Base-by-base conservation (phyloP, 2,888 invertebrate genomes). In the Hypselothyrea guttata region DNA sequence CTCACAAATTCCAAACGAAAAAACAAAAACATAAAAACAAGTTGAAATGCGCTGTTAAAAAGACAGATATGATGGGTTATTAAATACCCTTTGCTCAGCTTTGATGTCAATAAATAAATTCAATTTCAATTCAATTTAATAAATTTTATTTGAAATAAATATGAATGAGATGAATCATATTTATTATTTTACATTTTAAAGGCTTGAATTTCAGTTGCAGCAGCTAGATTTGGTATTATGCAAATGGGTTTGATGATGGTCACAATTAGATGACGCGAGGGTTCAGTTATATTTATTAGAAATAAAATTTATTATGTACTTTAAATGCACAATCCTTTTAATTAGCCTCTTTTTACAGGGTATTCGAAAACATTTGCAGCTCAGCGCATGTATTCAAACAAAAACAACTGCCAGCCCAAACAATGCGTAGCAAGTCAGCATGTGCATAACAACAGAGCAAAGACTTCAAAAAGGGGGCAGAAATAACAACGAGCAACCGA, bases 301-400 rank as follows among this genome's bases (percentile, higher is more conserved):
- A n/a, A n/a, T n/a, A n/a, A n/a, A n/a, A n/a, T n/a, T 15, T 7
- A 42, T 42, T 30, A 42, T n/a, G 9, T 42, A 13, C 9, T 15
- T 28, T 11, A 16, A 1, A 3, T 8, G 1, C 9, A 12, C 9
- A 16, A 13, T 8, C 7, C 42, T 2, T 33, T 12, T 22, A 34
- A 12, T 27, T 13, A n/a, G 8, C 18, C 15, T n/a, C 35, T 47
- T 37, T 47, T 37, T 51, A 31, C 35, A 41, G 62, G 33, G 70
- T 48, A 45, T 52, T 15, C 8, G 51, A 16, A n/a, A n/a, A 53
- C 44, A 28, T 53, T 31, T 69, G 48, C 53, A 69, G 28, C 18
- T 15, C 34, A 11, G 18, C 13, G 44, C 13, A 27, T 30, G 41
- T 30, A 27, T 44, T 37, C 30, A 59, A 37, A 28, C 22, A 35